A percentile compares a stretch with the other conserved stretches of the same genome.
phyloP scores from a whole-genome alignment of 2,797 vertebrate species.

The Spinibarbus caldwelli region DNA sequence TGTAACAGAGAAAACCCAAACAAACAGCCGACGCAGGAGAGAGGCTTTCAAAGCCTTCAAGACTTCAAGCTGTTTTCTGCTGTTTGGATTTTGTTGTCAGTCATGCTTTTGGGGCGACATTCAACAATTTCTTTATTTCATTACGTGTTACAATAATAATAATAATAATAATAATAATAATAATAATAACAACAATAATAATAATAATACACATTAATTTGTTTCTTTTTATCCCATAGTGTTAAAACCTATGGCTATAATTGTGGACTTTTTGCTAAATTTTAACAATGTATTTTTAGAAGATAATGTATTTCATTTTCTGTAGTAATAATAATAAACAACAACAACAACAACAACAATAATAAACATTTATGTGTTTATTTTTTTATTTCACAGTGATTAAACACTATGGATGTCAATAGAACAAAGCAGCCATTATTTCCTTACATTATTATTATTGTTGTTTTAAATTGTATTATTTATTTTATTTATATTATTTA shows the following conservation, averaged over 20 bases:
- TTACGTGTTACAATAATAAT: background rate
- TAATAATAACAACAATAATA: background rate
- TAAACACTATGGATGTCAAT: background rate
- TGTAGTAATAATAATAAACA: no score
- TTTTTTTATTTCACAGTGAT: background rate
- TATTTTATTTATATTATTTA: no score
- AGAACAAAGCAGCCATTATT: no score
- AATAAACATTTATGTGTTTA: no score
- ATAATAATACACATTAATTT: background rate
- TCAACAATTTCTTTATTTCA: background rate
- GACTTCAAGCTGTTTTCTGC: background rate
- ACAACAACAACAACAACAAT: no score
- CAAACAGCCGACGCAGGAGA: conserved; percentile 6
- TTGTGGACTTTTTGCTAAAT: no score
- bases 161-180: background rate
- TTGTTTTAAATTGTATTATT: no score
- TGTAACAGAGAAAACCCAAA: conserved; percentile 21
- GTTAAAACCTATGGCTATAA: background rate
- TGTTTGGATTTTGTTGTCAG: conserved; percentile 35
- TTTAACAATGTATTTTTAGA: background rate
- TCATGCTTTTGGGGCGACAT: background rate
- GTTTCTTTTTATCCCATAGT: background rate
- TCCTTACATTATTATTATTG: no score
- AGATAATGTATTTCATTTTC: background rate
- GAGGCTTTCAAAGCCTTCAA: background rate